phyloP scores from a whole-genome alignment of 2,888 invertebrate genomes.

The Epirrhoe tristata region DNA sequence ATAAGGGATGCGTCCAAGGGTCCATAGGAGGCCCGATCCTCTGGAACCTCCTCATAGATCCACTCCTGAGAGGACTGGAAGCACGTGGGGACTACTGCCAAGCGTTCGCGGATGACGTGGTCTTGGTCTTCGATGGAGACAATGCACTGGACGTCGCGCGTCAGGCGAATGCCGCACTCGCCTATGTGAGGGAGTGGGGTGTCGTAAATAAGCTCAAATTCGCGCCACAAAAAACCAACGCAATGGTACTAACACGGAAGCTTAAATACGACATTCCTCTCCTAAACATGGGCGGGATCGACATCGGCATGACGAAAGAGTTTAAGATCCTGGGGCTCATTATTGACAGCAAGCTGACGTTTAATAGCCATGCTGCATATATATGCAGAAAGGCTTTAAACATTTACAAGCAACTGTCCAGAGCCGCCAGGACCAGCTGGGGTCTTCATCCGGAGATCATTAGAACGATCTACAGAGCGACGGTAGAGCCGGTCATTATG shows the following conservation, averaged over 20 bases:
- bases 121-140: constrained; percentile 12
- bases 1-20: constrained; percentile 8
- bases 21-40: not conserved
- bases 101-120: too few relatives aligned
- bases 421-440: constrained; percentile 10
- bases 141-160: not conserved
- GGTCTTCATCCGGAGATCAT: constrained; percentile 35
- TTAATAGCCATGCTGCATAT: constrained; percentile 1
- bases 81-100: too few relatives aligned
- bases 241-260: constrained; percentile 1
- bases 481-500: not conserved
- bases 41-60: constrained; percentile 1
- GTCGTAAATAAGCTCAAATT: constrained; percentile 13
- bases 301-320: constrained; percentile 12
- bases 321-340: constrained; percentile 16
- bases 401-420: constrained; percentile 12
- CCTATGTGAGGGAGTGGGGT: constrained; percentile 15
- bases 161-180: constrained; percentile 10
- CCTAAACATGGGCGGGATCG: constrained; percentile 7
- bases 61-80: not conserved
- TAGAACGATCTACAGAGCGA: constrained; percentile 18
- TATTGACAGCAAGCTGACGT: constrained; percentile 16
- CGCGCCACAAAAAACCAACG: constrained; percentile 11
- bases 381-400: not conserved
- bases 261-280: not conserved